Conservation (phyloP, 2,113 vertebrate species). For the Trichomycterus rosablanca region DNA sequence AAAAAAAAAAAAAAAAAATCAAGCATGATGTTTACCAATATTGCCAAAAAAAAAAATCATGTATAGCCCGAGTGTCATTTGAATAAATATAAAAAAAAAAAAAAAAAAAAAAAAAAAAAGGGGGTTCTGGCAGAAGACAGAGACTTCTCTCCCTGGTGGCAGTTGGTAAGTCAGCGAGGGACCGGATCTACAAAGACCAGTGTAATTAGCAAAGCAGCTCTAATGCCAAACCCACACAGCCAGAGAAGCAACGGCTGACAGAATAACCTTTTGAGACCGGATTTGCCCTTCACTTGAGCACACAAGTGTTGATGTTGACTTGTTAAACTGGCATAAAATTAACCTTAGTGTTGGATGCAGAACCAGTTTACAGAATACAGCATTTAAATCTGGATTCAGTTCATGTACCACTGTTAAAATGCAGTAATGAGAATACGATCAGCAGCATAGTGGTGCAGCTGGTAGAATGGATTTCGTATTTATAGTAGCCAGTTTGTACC, state of each 20-base stretch:
- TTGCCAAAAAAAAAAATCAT: too few relatives aligned
- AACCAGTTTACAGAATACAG: too few relatives aligned
- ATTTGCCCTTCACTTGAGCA: slow-evolving; percentile 4
- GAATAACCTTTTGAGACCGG: slow-evolving; percentile 26
- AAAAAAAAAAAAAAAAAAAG: not conserved
- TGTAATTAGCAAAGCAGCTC: slow-evolving; percentile 37
- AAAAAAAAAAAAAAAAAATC: too few relatives aligned
- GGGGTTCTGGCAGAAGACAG: slow-evolving; percentile 25
- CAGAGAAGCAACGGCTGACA: slow-evolving; percentile 28
- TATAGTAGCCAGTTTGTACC: too few relatives aligned
- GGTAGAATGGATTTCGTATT: too few relatives aligned
- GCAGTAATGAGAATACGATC: too few relatives aligned
- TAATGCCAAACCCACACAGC: slow-evolving; percentile 38
- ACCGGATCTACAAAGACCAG: slow-evolving; percentile 35
- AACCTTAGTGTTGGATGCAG: too few relatives aligned
- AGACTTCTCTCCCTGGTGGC: slow-evolving; percentile 36
- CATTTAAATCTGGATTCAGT: too few relatives aligned
- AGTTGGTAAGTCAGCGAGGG: slow-evolving; percentile 41
- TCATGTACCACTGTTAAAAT: too few relatives aligned
- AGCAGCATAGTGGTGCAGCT: too few relatives aligned
- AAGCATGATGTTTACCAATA: too few relatives aligned
- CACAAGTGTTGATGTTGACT: slow-evolving; percentile 17
- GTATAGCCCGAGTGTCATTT: too few relatives aligned
- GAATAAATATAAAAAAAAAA: slow-evolving; percentile 9
- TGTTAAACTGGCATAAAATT: not conserved